phyloP scores from a whole-genome alignment of 1,140 invertebrate species.

The Drosophila ogumai region DNA sequence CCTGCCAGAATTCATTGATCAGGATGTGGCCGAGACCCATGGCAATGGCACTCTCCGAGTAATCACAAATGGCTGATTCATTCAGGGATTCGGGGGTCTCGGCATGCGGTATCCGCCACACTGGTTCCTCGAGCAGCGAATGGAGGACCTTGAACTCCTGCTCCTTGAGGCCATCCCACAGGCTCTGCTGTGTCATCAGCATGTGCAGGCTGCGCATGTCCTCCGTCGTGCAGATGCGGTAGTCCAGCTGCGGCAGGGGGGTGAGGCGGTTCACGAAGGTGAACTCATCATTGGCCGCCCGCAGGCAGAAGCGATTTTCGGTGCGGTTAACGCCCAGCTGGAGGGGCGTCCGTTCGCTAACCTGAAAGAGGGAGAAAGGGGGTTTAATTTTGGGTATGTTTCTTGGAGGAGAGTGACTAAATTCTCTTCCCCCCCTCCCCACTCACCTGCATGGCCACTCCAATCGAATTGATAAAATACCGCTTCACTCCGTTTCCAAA shows the following conservation, averaged over 20 bases:
- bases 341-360: constrained; percentile 91
- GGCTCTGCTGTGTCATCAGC: constrained; percentile 89
- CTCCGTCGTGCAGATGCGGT: constrained; percentile 92
- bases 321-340: constrained; percentile 90
- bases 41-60: constrained; percentile 92
- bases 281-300: constrained; percentile 91
- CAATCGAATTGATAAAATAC: constrained; percentile 94
- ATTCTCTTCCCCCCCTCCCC: constrained; percentile 84
- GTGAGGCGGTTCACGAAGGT: constrained; percentile 90
- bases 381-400: no score
- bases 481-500: constrained; percentile 93
- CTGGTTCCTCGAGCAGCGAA: constrained; percentile 91
- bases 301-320: constrained; percentile 89
- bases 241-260: constrained; percentile 89
- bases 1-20: constrained; percentile 94
- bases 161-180: constrained; percentile 93
- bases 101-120: constrained; percentile 92
- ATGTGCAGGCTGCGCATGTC: constrained; percentile 92
- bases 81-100: constrained; percentile 87
- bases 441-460: constrained; percentile 91
- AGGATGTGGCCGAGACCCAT: constrained; percentile 92
- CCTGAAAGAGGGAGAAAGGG: constrained; percentile 70
- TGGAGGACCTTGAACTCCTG: constrained; percentile 90
- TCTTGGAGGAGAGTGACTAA: not conserved
- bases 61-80: constrained; percentile 91